Base-by-base conservation (phyloP, 2,797 vertebrate species). In the Brotula barbata region DNA sequence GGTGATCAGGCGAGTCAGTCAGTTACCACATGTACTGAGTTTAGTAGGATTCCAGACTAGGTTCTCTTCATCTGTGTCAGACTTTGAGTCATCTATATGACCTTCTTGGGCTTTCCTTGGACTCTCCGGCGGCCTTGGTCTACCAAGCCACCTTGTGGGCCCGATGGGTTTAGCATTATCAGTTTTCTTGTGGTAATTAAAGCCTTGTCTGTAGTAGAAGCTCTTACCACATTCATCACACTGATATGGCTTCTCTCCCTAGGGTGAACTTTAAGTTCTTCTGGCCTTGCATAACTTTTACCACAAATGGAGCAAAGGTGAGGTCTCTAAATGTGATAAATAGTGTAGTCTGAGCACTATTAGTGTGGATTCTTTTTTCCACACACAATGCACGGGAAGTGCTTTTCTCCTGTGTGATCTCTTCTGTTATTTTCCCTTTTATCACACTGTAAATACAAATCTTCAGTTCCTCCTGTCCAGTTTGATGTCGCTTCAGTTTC, bases 171-270 rank as follows among this genome's bases (percentile, higher is more conserved):
- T 68, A 31, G 43, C 44, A 3, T 17, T 23, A 25, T 64, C 54
- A 17, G 43, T 54, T 31, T 58, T 59, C 28, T 53, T 58, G 22
- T 64, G 55, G 42, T 53, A 43, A 21, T 48, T 59, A 25, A 48
- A 58, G 15, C 68, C 61, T 48, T 53, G 48, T 8, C 55, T 64
- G 39, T 59, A 64, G 55, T 49, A 64, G 45, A 64, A 73, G 22
- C 64, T 64, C 44, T 58, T 67, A 13, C 64, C 64, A 36, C 58
- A 73, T 13, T 67, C 6, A 1, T 61, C 55, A 39, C 68, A 71
- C 37, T 58, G 49, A 48, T 64, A 58, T 2, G 60, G 68, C n/a
- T 53, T 71, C 55, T 71, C 55, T 56, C 60, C 25, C 68, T 49
- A 14, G 60, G 34, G 40, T 71, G 71, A 15, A 63, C 59, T 55